These are phyloP conservation scores for Heliconius aoede DNA, from an alignment of 2,888 invertebrate genomes.

Conservation along the genomic window DNA sequence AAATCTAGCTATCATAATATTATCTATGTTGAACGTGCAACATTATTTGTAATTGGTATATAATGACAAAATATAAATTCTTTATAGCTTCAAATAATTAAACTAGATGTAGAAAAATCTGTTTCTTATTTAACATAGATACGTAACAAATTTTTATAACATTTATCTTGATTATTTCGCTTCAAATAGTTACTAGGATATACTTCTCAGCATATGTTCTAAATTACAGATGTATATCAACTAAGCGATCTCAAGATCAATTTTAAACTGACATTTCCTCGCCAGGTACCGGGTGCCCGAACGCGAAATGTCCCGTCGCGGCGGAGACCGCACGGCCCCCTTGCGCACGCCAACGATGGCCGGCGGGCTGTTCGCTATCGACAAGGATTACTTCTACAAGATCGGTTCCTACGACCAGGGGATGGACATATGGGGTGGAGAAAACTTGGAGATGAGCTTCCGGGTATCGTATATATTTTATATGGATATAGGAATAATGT, in stretches of 20 bases:
- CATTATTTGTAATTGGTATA: neutral
- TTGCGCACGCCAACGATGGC: slow-evolving; percentile 99
- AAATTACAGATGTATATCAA: neutral
- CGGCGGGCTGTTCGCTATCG: slow-evolving; percentile 97
- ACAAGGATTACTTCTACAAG: slow-evolving; percentile 98
- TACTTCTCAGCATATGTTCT: neutral
- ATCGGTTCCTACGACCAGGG: slow-evolving; percentile 99
- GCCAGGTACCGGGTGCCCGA: slow-evolving; percentile 97
- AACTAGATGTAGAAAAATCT: neutral
- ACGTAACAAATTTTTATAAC: neutral
- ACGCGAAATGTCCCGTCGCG: slow-evolving; percentile 96
- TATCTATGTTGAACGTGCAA: neutral
- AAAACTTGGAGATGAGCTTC: slow-evolving; percentile 97
- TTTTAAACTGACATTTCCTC: neutral
- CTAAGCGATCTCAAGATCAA: neutral
- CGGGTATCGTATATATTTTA: slow-evolving; percentile 86
- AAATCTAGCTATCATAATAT: too few species aligned
- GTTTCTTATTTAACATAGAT: too few species aligned
- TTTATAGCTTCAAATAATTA: neutral
- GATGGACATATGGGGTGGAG: slow-evolving; percentile 99
- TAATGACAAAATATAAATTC: neutral
- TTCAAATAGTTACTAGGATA: too few species aligned
- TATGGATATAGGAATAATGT: neutral
- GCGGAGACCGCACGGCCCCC: slow-evolving; percentile 96
- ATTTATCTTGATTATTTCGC: neutral